Conservation (phyloP, 2,113 vertebrate species). For the Lipophrys pholis region DNA sequence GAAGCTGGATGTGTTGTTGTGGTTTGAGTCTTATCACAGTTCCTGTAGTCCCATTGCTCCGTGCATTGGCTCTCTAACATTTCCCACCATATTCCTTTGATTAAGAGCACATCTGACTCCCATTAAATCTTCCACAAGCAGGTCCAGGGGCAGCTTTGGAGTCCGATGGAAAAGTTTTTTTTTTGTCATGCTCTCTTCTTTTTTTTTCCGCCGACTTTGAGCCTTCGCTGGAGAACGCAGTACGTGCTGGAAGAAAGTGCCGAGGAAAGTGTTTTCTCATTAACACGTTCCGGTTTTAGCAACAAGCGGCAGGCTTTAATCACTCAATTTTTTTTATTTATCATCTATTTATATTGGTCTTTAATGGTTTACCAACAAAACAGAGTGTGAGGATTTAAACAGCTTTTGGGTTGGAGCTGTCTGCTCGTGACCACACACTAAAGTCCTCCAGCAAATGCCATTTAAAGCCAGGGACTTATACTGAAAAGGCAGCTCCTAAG, state of each 20-base stretch:
- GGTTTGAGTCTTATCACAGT: conserved; percentile 72
- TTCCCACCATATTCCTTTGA: conserved; percentile 82
- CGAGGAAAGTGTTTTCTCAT: conserved; percentile 45
- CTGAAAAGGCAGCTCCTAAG: conserved; percentile 36
- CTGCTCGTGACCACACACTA: conserved; percentile 40
- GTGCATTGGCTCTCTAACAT: conserved; percentile 68
- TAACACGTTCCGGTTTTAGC: conserved; percentile 41
- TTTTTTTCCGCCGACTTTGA: conserved; percentile 35
- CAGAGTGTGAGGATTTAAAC: conserved; percentile 33
- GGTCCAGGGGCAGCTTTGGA: conserved; percentile 66
- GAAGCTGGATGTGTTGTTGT: conserved; percentile 63
- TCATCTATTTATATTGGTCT: conserved; percentile 25
- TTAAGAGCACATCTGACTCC: conserved; percentile 83
- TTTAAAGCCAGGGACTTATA: conserved; percentile 54
- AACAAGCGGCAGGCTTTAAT: conserved; percentile 19
- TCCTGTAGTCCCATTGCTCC: conserved; percentile 58
- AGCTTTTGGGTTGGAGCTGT: conserved; percentile 39
- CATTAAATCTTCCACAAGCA: conserved; percentile 79
- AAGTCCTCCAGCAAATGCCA: conserved; percentile 44
- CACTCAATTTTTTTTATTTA: conserved; percentile 13
- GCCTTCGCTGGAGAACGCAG: too few species aligned
- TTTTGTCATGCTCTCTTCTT: background rate
- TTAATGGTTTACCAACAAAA: conserved; percentile 28
- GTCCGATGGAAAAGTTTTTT: conserved; percentile 68
- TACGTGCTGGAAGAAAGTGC: conserved; percentile 18